Conservation (phyloP, 2,888 invertebrate genomes). For the Athalia rosae region DNA sequence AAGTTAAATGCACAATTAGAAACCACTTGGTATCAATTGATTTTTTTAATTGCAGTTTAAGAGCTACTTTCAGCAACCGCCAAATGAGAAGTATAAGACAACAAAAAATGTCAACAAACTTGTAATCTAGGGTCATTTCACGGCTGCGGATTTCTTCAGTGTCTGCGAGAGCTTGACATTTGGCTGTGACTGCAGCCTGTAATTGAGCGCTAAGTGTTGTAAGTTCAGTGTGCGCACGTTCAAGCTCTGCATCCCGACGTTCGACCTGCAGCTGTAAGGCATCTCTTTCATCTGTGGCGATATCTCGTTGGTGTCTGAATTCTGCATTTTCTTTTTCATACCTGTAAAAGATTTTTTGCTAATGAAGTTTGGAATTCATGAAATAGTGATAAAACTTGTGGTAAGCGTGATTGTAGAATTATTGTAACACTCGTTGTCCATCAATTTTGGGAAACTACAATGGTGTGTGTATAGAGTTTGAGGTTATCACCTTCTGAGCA, state of each 20-base stretch:
- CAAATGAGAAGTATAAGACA: constrained; percentile 1
- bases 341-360: constrained; percentile 55
- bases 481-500: constrained; percentile 75
- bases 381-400: constrained; percentile 13
- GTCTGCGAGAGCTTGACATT: constrained; percentile 88
- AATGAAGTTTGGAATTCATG: constrained; percentile 5
- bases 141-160: constrained; percentile 88
- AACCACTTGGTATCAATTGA: neutral
- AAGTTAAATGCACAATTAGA: constrained; percentile 2
- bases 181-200: constrained; percentile 84
- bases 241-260: constrained; percentile 83
- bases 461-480: neutral
- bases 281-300: constrained; percentile 85
- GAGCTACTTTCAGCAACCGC: neutral
- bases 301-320: constrained; percentile 82
- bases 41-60: too few relatives aligned
- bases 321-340: constrained; percentile 81
- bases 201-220: constrained; percentile 83
- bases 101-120: constrained; percentile 70
- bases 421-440: constrained; percentile 4
- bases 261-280: constrained; percentile 83
- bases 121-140: constrained; percentile 86
- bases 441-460: neutral
- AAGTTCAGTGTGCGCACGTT: constrained; percentile 83
- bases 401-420: too few relatives aligned